phyloP scores from a whole-genome alignment of 2,113 vertebrate species.

The Rousettus leschenaultii region DNA sequence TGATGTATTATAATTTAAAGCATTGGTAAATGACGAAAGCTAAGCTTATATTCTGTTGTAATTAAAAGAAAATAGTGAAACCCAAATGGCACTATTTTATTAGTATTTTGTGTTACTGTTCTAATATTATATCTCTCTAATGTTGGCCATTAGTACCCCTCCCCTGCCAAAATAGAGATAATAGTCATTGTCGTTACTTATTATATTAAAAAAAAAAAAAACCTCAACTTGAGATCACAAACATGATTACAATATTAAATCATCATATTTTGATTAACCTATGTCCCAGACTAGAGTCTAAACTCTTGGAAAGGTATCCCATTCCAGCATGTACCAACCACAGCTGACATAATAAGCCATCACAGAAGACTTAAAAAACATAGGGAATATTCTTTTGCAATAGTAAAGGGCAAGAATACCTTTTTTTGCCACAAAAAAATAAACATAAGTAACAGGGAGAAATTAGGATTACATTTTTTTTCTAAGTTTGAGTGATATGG shows the following conservation, averaged over 20 bases:
- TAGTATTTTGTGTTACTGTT: not conserved
- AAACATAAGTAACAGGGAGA: not conserved
- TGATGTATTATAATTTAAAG: not conserved
- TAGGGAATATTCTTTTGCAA: no score
- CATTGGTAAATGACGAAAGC: not conserved
- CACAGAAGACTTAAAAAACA: not conserved
- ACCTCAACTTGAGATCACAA: not conserved
- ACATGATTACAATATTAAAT: not conserved
- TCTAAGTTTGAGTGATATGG: not conserved
- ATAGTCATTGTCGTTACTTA: not conserved
- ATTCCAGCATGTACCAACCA: not conserved
- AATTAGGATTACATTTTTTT: not conserved
- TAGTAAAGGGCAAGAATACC: no score
- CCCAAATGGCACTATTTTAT: not conserved
- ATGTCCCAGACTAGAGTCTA: not conserved
- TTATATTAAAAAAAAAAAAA: not conserved
- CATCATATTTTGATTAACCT: not conserved
- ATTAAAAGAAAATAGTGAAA: slow-evolving; percentile 18
- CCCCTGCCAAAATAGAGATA: not conserved
- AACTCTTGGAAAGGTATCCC: not conserved
- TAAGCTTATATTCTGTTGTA: not conserved
- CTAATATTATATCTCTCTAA: not conserved
- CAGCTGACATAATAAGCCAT: not conserved
- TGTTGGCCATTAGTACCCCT: not conserved
- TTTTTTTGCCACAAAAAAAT: not conserved